Base-by-base conservation (phyloP, 1,140 invertebrate species). In the Drosophila pandora region DNA sequence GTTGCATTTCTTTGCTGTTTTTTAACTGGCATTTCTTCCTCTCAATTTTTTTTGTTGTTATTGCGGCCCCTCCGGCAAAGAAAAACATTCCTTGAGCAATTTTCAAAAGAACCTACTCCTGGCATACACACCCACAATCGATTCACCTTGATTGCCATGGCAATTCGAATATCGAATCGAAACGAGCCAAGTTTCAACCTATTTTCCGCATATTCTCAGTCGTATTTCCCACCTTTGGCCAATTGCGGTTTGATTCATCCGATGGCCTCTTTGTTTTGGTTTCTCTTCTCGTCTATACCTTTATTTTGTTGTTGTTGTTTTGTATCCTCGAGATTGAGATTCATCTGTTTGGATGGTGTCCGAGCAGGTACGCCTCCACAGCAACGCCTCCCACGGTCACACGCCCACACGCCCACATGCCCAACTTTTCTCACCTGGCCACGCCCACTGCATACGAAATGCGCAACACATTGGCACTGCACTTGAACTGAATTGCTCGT, bases 401-500 rank as follows among this genome's bases (percentile, higher is more conserved):
- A 28, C 25, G 25, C 2, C 25, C 25, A 28, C 25, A 28, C 25
- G 25, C 2, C 25, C 22, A 12, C 12, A 45, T 25, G 49, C 28
- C 50, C 37, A 10, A 37, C 49, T 22, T 53, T 65, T 58, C 47
- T 17, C 54, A 64, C 62, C 62, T 50, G 30, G 48, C 30, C 17
- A 52, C 61, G 22, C 23, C 53, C 47, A 12, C 17, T 77, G 76
- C 81, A 84, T 84, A 58, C 59, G 60, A 80, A 84, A 84, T 84
- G 80, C 65, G 59, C 79, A 83, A 83, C 79, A 83, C 64, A 83
- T 83, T 79, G 77, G 67, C 58, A 64, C 71, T 72, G 76, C 81
- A 85, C 81, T 80, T 83, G 70, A 80, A 63, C 69, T 61, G 72
- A 76, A 73, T 73, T 73, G 50, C 21, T 17, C 17, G 17, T 17